Percentiles rank a stretch among this genome's conserved stretches.
Evolutionary conservation across 2,888 invertebrate species (phyloP).

Genomic region (Nomada lathburiana): DNA sequence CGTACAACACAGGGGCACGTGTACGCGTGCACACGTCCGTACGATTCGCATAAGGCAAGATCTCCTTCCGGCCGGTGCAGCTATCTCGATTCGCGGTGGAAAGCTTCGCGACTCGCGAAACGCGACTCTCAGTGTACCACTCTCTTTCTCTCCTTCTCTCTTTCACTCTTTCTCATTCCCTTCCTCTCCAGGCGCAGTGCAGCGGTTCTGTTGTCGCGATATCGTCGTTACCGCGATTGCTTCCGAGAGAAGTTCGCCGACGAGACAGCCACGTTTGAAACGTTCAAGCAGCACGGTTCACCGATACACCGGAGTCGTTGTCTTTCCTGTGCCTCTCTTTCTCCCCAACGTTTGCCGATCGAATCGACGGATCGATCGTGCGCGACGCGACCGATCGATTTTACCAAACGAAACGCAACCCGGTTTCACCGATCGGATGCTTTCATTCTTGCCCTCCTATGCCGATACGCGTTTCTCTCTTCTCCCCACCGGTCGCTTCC

Average conservation of each 20-base stretch:
- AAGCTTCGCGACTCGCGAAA: slow-evolving; percentile 59
- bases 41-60: slow-evolving; percentile 62
- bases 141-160: no score
- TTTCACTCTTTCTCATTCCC: no score
- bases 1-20: background rate
- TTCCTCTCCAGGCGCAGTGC: no score
- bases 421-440: slow-evolving; percentile 39
- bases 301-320: background rate
- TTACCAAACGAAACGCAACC: slow-evolving; percentile 54
- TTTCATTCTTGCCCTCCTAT: slow-evolving; percentile 21
- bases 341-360: slow-evolving; percentile 11
- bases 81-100: slow-evolving; percentile 62
- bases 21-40: slow-evolving; percentile 30
- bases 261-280: background rate
- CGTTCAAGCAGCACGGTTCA: slow-evolving; percentile 7
- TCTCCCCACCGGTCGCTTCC: slow-evolving; percentile 30
- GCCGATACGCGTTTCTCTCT: slow-evolving; percentile 35
- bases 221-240: slow-evolving; percentile 40
- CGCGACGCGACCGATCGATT: slow-evolving; percentile 54
- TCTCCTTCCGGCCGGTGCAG: slow-evolving; percentile 68
- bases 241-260: slow-evolving; percentile 33
- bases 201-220: slow-evolving; percentile 13
- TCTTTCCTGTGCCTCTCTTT: background rate
- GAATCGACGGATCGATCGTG: slow-evolving; percentile 50
- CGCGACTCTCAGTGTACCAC: slow-evolving; percentile 23